Evolutionary conservation across 2,888 invertebrate species (phyloP), one percentile per base, ranked within the genome.

Genomic region (Oxycera nigricornis): DNA sequence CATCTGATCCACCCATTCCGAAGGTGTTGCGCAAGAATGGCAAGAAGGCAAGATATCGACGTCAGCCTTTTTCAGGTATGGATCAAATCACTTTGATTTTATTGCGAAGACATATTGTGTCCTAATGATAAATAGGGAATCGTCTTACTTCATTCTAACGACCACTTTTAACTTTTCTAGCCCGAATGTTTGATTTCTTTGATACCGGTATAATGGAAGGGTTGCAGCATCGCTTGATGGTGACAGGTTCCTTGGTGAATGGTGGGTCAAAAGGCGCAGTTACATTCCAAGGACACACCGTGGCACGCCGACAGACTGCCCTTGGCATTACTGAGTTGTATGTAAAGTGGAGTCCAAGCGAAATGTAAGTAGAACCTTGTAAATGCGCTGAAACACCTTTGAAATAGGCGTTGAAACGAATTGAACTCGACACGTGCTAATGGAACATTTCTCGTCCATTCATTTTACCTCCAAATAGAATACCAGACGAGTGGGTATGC

Each of bases 121-220:
- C n/a, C n/a, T n/a, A n/a, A n/a, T n/a, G n/a, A n/a, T n/a, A n/a
- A n/a, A n/a, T n/a, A n/a, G n/a, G n/a, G n/a, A n/a, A n/a, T n/a
- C n/a, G n/a, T n/a, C n/a, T n/a, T n/a, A n/a, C n/a, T n/a, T n/a
- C n/a, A n/a, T n/a, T n/a, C n/a, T n/a, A n/a, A n/a, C n/a, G n/a
- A n/a, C n/a, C n/a, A n/a, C n/a, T n/a, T 46, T 46, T 17, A 3
- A 3, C 4, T 11, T 77, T 88, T 89, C 24, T 88, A 96, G 96
- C 96, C 78, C 93, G 95, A 80, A 92, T 94, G 89, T 95, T 95
- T 84, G 97, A 97, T 86, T 96, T 93, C 87, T 94, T 97, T 86
- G 97, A 97, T 87, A 87, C 91, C 78, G 94, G 96, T 70, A 92
- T 93, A 78, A 96, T 97, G 97, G 96, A 96, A 85, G 93, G 94